phyloP scores from a whole-genome alignment of 2,113 vertebrate genomes.

The Picathartes gymnocephalus region DNA sequence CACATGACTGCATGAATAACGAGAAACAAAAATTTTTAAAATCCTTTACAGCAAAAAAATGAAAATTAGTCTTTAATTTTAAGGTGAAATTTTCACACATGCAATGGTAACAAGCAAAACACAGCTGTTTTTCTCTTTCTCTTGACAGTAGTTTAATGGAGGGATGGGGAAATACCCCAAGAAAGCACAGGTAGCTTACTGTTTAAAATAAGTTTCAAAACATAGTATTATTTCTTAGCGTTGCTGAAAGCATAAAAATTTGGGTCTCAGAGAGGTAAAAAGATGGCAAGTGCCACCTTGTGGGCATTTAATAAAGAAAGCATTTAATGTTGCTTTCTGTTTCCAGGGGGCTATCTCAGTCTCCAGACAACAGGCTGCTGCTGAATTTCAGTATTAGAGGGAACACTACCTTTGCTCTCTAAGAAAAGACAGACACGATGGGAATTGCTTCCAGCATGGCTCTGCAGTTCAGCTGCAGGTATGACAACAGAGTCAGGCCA shows the following conservation, averaged over 20 bases:
- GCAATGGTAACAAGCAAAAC: neutral
- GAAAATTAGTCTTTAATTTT: neutral
- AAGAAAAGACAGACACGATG: neutral
- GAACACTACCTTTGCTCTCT: neutral
- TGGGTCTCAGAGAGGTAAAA: conserved; percentile 24
- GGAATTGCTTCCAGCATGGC: neutral
- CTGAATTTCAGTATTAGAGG: neutral
- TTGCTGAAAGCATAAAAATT: neutral
- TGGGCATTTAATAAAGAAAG: conserved; percentile 50
- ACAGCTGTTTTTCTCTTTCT: neutral
- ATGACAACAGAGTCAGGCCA: neutral
- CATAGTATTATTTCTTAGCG: neutral
- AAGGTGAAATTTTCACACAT: neutral
- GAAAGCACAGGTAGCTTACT: neutral
- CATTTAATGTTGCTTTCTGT: neutral
- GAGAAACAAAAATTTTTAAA: neutral
- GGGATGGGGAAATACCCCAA: neutral
- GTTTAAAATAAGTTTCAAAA: neutral
- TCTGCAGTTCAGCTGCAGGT: neutral
- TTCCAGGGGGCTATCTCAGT: neutral
- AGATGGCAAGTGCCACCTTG: conserved; percentile 75
- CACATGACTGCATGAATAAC: neutral
- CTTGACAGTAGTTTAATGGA: neutral
- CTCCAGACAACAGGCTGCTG: neutral
- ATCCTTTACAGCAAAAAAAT: neutral